Conservation (phyloP, 2,113 vertebrate genomes). For the Conger conger region DNA sequence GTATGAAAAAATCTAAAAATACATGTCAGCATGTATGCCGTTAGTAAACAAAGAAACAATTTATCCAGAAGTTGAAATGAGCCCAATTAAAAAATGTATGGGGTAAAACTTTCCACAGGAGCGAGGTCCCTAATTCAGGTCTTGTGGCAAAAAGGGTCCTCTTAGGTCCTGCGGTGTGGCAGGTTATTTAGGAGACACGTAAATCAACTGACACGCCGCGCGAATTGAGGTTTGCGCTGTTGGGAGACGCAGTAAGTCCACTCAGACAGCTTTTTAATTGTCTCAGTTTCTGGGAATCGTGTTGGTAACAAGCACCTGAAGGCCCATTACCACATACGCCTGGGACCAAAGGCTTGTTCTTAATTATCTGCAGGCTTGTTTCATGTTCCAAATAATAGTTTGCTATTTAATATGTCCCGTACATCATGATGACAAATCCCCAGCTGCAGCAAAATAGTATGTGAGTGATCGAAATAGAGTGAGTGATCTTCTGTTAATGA, state of each 20-base stretch:
- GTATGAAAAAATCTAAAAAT: background rate
- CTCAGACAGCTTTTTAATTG: slow-evolving; percentile 17
- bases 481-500: background rate
- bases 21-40: background rate
- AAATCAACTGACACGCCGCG: slow-evolving; percentile 11
- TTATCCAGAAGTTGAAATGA: background rate
- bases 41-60: background rate
- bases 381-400: slow-evolving; percentile 31
- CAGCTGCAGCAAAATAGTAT: background rate
- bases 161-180: no score
- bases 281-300: background rate
- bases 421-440: background rate
- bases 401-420: background rate
- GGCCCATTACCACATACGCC: slow-evolving; percentile 51
- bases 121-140: background rate
- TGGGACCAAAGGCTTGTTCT: slow-evolving; percentile 58
- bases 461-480: no score
- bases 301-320: slow-evolving; percentile 57
- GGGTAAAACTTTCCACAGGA: background rate
- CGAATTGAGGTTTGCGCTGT: background rate
- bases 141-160: background rate
- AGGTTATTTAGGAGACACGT: background rate
- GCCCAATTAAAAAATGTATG: slow-evolving; percentile 10
- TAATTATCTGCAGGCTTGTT: slow-evolving; percentile 50
- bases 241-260: background rate